A percentile compares a stretch with the other conserved stretches of the same genome.
Evolutionary conservation across 2,113 vertebrate species (phyloP).

Genomic region (Psephotus haematonotus): DNA sequence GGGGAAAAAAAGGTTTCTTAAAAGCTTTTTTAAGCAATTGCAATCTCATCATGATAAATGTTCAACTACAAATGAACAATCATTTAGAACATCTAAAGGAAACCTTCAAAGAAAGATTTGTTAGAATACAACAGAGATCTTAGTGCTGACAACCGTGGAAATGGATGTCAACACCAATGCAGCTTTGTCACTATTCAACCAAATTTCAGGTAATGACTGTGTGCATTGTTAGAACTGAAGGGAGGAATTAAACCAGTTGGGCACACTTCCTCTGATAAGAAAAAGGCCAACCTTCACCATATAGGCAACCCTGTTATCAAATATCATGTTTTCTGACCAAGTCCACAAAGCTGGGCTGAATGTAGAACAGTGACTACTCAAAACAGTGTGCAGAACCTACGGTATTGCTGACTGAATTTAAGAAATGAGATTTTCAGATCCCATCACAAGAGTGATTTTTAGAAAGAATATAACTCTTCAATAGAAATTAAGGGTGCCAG

Average conservation of each 20-base stretch:
- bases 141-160: background rate
- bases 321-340: background rate
- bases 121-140: background rate
- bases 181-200: background rate
- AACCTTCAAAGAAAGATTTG: background rate
- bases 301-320: background rate
- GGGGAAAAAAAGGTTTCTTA: background rate
- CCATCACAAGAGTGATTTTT: background rate
- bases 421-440: background rate
- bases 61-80: background rate
- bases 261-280: background rate
- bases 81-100: background rate
- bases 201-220: background rate
- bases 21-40: background rate
- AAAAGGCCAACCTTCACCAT: background rate
- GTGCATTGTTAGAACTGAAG: background rate
- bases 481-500: background rate
- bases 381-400: background rate
- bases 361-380: background rate
- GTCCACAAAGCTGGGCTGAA: background rate
- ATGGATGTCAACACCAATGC: background rate
- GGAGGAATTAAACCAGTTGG: background rate
- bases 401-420: background rate
- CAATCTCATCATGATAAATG: background rate
- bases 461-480: background rate